Base-by-base conservation (phyloP, 2,113 vertebrate species). In the Siniperca chuatsi region DNA sequence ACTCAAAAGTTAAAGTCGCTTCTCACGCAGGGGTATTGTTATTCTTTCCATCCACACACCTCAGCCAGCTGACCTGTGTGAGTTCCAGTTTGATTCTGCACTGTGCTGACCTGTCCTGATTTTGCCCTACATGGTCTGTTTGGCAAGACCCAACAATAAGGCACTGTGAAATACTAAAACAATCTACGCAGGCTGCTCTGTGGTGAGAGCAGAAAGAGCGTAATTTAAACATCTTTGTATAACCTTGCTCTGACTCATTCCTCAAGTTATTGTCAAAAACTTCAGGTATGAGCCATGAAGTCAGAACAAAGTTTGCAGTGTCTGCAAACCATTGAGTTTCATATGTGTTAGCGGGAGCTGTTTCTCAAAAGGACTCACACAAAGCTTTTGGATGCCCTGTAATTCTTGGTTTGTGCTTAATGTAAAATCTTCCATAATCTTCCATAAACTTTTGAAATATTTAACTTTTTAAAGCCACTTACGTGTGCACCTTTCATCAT, bases 41-140 rank as follows among this genome's bases (percentile, higher is more conserved):
- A 78, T 85, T 86, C 62, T 91, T 90, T 91, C 87, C 82, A 48
- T 88, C 79, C 83, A 54, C 84, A 87, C 58, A 65, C 66, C 42
- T 61, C 82, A 81, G 42, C 71, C 69, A 74, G 71, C 73, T 46
- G 65, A 54, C 37, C 69, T 40, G 64, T 66, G 40, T 73, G 55
- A 78, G 15, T 25, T 68, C 58, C 57, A 69, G 66, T 71, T 75
- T 74, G 61, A 86, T 68, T 83, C 79, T 83, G 54, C 65, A 58
- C 40, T 69, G 18, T 77, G 86, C 85, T 82, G 90, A 86, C 78
- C 68, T 83, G 77, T 82, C 71, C 83, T 57, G 68, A 68, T 64
- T 86, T 58, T 48, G 15, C 52, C 37, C n/a, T 69, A 18, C 68
- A 74, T 54, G 61, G 42, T 85, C 46, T 66, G 62, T 9, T 12